Conservation (phyloP, 2,797 vertebrate species). For the Urosaurus nigricauda region DNA sequence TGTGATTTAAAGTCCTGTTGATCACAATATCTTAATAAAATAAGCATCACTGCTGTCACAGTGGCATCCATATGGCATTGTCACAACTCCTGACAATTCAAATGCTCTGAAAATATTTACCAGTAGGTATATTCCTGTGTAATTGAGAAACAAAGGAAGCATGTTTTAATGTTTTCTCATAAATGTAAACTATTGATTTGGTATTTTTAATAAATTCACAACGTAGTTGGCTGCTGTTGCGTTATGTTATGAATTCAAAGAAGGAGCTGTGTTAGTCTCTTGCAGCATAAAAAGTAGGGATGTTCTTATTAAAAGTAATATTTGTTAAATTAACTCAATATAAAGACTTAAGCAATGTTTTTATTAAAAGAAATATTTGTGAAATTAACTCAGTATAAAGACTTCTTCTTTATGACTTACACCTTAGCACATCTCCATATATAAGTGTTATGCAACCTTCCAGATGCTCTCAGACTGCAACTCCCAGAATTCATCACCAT, state of each 20-base stretch:
- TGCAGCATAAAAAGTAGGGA: not conserved
- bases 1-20: constrained; percentile 64
- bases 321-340: not conserved
- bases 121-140: constrained; percentile 44
- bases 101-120: constrained; percentile 56
- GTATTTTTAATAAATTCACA: not conserved
- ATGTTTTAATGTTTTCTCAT: not conserved
- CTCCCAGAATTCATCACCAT: too few species aligned
- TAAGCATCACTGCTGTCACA: constrained; percentile 51
- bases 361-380: not conserved
- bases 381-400: not conserved
- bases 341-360: too few species aligned
- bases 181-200: not conserved
- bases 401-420: too few species aligned
- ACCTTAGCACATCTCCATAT: too few species aligned
- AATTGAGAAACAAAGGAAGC: constrained; percentile 37
- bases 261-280: not conserved
- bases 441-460: too few species aligned
- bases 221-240: too few species aligned
- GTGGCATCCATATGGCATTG: constrained; percentile 59
- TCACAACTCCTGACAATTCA: constrained; percentile 61
- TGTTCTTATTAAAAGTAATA: not conserved
- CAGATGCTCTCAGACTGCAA: too few species aligned
- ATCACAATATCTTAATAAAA: constrained; percentile 68
- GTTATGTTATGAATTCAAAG: not conserved